Conservation (phyloP, 2,888 invertebrate genomes). For the Muschampia plurimacula region DNA sequence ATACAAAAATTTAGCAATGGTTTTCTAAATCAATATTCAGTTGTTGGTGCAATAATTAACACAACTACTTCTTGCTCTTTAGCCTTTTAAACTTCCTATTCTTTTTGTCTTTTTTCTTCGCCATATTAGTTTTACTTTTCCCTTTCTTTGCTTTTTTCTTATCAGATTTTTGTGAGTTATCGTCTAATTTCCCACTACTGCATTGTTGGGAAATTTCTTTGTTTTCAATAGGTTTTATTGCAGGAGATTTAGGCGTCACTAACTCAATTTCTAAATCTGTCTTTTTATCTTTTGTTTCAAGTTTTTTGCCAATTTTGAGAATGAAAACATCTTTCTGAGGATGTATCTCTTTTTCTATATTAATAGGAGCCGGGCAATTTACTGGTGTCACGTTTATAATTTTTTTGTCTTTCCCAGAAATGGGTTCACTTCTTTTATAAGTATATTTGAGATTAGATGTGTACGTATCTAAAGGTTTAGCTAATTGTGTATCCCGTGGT, state of each 20-base stretch:
- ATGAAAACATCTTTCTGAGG: constrained; percentile 78
- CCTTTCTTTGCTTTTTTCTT: constrained; percentile 48
- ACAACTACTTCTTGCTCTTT: constrained; percentile 42
- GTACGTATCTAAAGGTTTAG: constrained; percentile 60
- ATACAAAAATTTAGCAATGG: not conserved
- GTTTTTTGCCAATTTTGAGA: constrained; percentile 78
- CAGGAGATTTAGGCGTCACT: constrained; percentile 71
- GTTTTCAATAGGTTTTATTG: constrained; percentile 52
- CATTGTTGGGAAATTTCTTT: constrained; percentile 63
- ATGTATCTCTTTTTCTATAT: constrained; percentile 70
- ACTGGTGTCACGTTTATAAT: constrained; percentile 74
- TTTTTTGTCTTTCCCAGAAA: constrained; percentile 57
- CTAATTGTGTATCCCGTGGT: constrained; percentile 62
- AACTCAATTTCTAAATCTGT: constrained; percentile 80
- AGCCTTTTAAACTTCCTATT: constrained; percentile 50
- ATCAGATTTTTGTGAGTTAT: constrained; percentile 38
- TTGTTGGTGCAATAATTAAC: not conserved
- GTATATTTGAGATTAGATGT: constrained; percentile 73
- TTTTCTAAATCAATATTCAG: not conserved
- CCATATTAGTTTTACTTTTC: constrained; percentile 49
- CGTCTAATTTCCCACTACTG: constrained; percentile 55
- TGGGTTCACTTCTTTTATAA: constrained; percentile 60
- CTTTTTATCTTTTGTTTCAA: constrained; percentile 77
- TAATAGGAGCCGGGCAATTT: constrained; percentile 71
- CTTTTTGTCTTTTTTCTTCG: constrained; percentile 50